Evolutionary conservation across 2,797 vertebrate species (phyloP).

Genomic region (Ctenochaetus hawaiiensis): DNA sequence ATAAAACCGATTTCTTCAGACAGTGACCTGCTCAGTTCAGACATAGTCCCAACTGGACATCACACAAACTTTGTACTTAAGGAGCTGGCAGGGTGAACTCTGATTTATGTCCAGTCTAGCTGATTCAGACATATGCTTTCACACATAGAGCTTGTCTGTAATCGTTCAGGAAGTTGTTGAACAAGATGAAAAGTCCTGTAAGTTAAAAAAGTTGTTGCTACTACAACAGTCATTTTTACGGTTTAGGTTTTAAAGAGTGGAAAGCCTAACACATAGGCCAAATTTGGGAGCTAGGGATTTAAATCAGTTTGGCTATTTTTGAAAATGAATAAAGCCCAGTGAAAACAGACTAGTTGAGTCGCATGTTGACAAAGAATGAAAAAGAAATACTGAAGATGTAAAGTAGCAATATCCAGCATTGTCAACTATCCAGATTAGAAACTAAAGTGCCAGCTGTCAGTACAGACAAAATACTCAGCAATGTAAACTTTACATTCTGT

Average conservation of each 20-base stretch:
- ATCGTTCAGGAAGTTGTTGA: no score
- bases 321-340: neutral
- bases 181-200: no score
- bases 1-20: no score
- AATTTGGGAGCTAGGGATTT: neutral
- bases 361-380: constrained; percentile 24
- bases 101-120: no score
- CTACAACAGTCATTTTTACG: neutral
- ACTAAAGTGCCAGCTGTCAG: constrained; percentile 55
- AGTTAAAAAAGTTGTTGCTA: neutral
- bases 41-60: no score
- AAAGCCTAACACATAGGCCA: neutral
- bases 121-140: no score
- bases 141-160: no score
- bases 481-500: constrained; percentile 61
- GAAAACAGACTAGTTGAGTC: constrained; percentile 11
- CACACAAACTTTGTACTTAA: no score
- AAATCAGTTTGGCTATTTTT: neutral
- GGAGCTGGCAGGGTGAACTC: no score
- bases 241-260: neutral
- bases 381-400: constrained; percentile 36
- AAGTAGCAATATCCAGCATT: constrained; percentile 36
- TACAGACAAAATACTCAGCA: constrained; percentile 51
- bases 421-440: constrained; percentile 50
- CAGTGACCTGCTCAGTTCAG: no score